Evolutionary conservation across 2,888 invertebrate species (phyloP), one percentile per base, ranked within the genome.

Genomic region (Caenorhabditis afra): DNA sequence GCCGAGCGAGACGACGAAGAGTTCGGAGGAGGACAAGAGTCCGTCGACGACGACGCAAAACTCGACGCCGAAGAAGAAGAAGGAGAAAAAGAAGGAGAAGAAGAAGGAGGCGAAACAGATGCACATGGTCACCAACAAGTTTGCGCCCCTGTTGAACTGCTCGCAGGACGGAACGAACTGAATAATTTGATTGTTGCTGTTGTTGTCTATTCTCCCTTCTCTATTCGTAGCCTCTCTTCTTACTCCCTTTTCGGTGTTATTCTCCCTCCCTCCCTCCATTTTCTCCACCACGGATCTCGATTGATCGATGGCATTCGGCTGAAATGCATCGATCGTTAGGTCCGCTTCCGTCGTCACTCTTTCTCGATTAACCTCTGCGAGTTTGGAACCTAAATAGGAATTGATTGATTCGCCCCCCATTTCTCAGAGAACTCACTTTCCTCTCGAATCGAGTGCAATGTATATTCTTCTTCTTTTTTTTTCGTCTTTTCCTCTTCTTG

Each of bases 1-100:
- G 29, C 41, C 47, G 29, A 58, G 47, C 50, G 37, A 52, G 22
- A 22, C 14, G 29, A 53, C 57, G 41, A 58, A 58, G 59, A 59
- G 18, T 3, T 41, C 49, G 20, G 39, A 37, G 4, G 52, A 41
- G 3, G 37, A 68, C 4, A 29, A 35, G 18, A 20, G 22, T n/a
- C 11, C 45, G 1, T 20, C n/a, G 10, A 5, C 3, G 16, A 14
- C n/a, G 37, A 3, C 47, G 53, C 49, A n/a, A 11, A 50, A 62
- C 10, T 58, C 55, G 37, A 65, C 74, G 20, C 68, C 66, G 57
- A 75, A 59, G 20, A 67, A 76, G 62, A 68, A 68, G 35, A 57
- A 68, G 35, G 64, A 68, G 14, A 64, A 68, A 57, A 67, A 76
- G 50, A 76, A 76, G 64, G 57, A 67, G 41, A 62, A 76, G 76